Percentiles rank a stretch among this genome's conserved stretches.
Conservation (phyloP, 2,113 vertebrate species). For the Sterrhoptilus dennistouni region DNA sequence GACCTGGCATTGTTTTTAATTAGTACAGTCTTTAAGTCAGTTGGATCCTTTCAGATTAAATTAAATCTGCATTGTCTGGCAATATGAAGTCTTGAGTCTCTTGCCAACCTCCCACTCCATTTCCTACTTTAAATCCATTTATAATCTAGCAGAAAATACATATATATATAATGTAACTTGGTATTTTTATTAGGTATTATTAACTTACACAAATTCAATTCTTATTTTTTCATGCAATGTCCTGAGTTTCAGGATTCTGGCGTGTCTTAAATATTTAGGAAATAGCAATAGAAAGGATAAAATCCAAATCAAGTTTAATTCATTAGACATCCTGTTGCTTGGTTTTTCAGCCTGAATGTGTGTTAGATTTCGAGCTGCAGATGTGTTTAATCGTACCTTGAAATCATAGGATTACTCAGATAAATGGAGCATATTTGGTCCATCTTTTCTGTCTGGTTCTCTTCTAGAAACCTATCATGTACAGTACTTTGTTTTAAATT, state of each 20-base stretch:
- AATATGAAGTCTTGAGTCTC: background rate
- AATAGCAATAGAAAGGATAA: background rate
- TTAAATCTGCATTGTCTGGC: background rate
- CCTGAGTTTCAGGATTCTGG: background rate
- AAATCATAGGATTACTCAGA: slow-evolving; percentile 20
- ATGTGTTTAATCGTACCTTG: background rate
- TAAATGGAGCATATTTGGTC: background rate
- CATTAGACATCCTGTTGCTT: background rate
- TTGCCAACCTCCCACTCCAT: background rate
- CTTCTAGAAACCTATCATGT: background rate
- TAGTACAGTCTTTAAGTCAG: background rate
- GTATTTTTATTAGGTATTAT: background rate
- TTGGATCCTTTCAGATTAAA: background rate
- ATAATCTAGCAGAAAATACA: background rate
- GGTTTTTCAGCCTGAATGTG: background rate
- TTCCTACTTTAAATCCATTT: background rate
- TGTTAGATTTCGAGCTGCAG: background rate
- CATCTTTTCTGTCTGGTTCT: background rate
- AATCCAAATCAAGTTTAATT: background rate
- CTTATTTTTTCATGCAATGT: background rate
- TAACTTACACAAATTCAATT: background rate
- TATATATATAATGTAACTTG: background rate
- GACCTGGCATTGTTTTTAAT: background rate
- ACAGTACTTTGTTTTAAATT: background rate
- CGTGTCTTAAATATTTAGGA: background rate